A percentile compares a stretch with the other conserved stretches of the same genome.
Conservation (phyloP, 2,113 vertebrate genomes). For the Cichladusa arquata region DNA sequence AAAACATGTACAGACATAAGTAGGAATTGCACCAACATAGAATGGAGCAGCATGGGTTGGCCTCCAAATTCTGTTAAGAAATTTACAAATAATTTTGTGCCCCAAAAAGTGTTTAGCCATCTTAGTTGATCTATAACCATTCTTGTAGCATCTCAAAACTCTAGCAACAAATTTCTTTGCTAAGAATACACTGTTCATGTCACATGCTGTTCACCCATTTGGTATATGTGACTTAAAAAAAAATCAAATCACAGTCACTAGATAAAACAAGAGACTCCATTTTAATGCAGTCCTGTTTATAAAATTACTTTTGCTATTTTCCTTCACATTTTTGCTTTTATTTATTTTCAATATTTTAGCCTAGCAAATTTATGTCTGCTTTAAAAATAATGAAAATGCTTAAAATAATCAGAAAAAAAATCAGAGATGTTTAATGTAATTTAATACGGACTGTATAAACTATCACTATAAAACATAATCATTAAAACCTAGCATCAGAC, state of each 20-base stretch:
- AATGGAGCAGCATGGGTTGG: not conserved
- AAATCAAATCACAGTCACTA: not conserved
- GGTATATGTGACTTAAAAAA: slow-evolving; percentile 54
- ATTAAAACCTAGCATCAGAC: slow-evolving; percentile 36
- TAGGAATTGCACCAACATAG: not conserved
- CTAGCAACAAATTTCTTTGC: slow-evolving; percentile 31
- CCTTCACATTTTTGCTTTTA: slow-evolving; percentile 54
- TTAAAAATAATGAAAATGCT: slow-evolving; percentile 47
- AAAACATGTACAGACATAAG: not conserved
- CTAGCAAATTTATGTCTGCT: slow-evolving; percentile 34
- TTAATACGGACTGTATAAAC: slow-evolving; percentile 13
- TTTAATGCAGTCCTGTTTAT: slow-evolving; percentile 29
- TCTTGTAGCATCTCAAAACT: slow-evolving; percentile 38
- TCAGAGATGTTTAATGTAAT: not conserved
- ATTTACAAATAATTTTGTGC: slow-evolving; percentile 57
- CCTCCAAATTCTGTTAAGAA: not conserved
- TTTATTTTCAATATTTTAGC: slow-evolving; percentile 25
- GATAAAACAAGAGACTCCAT: slow-evolving; percentile 23
- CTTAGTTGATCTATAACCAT: slow-evolving; percentile 10
- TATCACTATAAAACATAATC: slow-evolving; percentile 38
- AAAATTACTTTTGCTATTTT: slow-evolving; percentile 48
- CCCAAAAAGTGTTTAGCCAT: slow-evolving; percentile 23
- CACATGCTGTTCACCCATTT: slow-evolving; percentile 62
- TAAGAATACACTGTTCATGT: slow-evolving; percentile 12
- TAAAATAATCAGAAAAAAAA: slow-evolving; percentile 32